Evolutionary conservation across 2,113 vertebrate genomes (phyloP), one percentile per base, ranked within the genome.

Genomic region (Ramphastos sulfuratus): DNA sequence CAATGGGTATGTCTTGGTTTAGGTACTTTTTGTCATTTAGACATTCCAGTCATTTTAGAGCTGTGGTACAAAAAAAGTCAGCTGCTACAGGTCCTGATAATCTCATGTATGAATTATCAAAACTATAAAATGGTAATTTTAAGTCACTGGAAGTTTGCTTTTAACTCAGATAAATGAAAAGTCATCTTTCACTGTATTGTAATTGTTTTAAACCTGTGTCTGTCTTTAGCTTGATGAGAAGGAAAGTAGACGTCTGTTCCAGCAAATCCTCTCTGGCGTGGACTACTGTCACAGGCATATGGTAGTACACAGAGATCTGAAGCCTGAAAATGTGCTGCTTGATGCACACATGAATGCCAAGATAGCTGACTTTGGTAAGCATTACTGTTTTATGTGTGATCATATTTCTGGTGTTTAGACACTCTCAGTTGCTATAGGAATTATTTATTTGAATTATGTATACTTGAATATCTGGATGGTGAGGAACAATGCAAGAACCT

Each of bases 311-410:
- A 97, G 99, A 96, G 99, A 99, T 97, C 97, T 99, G 96, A 99
- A 99, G 92, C 99, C 99, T 35, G 99, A 99, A 96, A 99, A 99
- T n/a, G 99, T 99, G 73, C 97, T 99, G 69, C 99, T 99, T 50
- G 99, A 99, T 86, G 99, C 99, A 31, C 99, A 99, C 85, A 99
- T 99, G 99, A 99, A 99, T 92, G 99, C 99, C 70, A 99, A 99
- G 97, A 99, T 99, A 82, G 99, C 99, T 52, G 99, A 99, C 94
- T 99, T 99, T 39, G 99, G 99, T 99, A 96, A 97, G 98, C 69
- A 46, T 25, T 58, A 8, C 27, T 39, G 5, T 80, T 74, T 82
- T 76, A 6, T 52, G 30, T 19, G 35, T 91, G 15, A 58, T 84
- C 7, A 1, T 30, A 8, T 59, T 89, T 89, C 9, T 82, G 33